Evolutionary conservation across 1,140 invertebrate species (phyloP), one percentile per base, ranked within the genome.

Genomic region (Bombus affinis): DNA sequence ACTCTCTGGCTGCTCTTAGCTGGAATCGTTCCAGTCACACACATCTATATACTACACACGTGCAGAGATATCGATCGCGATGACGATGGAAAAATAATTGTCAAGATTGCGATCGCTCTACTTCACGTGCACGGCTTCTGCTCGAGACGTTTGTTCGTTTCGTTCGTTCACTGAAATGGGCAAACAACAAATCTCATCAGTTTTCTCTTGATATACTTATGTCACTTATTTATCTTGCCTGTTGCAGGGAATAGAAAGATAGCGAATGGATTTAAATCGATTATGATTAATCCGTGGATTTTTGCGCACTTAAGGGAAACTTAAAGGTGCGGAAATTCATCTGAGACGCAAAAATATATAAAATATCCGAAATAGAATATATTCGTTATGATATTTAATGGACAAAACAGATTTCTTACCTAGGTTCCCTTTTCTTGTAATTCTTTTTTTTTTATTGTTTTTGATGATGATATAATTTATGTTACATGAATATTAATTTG

Each of bases 11-110:
- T 70, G 28, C 44, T 62, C 68, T 6, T 10, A 42, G 70, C 59
- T 77, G 73, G 80, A 87, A 85, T 83, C 53, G 42, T 88, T 86
- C 84, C 77, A 81, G 77, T 68, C 62, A 85, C 68, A 87, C 83
- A 75, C 70, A 65, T 74, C 22, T 13, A 18, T 15, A 12, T 25
- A 32, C n/a, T 10, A 25, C 25, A 39, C 35, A 42, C 59, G 28
- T 44, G 28, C n/a, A 39, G 6, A 25, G 75, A 85, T 90, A 86
- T 90, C 78, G 87, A 88, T 86, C 87, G 57, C 37, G n/a, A 47
- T 47, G 44, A 76, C 57, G 81, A 70, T 76, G n/a, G 78, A 80
- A 81, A 86, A 90, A 72, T 83, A 89, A 89, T 89, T 68, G 84
- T 66, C 66, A 47, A 68, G 70, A 71, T 87, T 57, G 70, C 59